These are phyloP conservation scores for Acrobasis repandana DNA, from an alignment of 2,888 invertebrate genomes.

Conservation along the genomic window DNA sequence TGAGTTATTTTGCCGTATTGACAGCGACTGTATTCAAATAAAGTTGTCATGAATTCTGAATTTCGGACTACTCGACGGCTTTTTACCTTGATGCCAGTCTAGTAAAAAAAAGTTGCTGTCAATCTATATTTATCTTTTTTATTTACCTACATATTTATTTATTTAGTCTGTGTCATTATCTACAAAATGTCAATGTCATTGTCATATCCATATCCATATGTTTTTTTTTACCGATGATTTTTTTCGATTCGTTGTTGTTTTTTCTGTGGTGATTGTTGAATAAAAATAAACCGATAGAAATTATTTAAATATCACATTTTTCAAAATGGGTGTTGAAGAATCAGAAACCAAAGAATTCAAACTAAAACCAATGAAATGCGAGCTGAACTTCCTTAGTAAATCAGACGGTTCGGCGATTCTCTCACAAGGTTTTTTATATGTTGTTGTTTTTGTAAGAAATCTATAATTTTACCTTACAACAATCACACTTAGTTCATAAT, in stretches of 20 bases:
- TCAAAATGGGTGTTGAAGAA: slow-evolving; percentile 50
- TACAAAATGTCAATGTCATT: slow-evolving; percentile 13
- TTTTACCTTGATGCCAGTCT: too few relatives aligned
- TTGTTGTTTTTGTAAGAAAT: background rate
- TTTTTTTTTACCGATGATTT: background rate
- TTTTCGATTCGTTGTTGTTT: background rate
- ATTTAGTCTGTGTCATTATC: too few relatives aligned
- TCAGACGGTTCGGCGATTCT: slow-evolving; percentile 91
- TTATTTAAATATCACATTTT: background rate
- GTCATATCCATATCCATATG: too few relatives aligned
- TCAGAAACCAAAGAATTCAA: slow-evolving; percentile 56
- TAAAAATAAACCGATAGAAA: background rate
- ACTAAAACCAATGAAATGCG: slow-evolving; percentile 84
- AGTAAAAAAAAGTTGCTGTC: too few relatives aligned
- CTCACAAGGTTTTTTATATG: slow-evolving; percentile 85
- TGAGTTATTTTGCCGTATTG: background rate
- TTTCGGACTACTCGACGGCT: too few relatives aligned
- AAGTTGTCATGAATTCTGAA: too few relatives aligned
- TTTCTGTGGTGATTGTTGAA: too few relatives aligned
- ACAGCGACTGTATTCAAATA: background rate
- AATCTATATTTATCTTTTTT: too few relatives aligned
- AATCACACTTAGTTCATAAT: background rate
- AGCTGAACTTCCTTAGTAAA: slow-evolving; percentile 87
- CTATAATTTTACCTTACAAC: background rate
- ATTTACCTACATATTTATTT: too few relatives aligned